Base-by-base conservation (phyloP, 1,140 invertebrate genomes). In the Drosophila miranda region DNA sequence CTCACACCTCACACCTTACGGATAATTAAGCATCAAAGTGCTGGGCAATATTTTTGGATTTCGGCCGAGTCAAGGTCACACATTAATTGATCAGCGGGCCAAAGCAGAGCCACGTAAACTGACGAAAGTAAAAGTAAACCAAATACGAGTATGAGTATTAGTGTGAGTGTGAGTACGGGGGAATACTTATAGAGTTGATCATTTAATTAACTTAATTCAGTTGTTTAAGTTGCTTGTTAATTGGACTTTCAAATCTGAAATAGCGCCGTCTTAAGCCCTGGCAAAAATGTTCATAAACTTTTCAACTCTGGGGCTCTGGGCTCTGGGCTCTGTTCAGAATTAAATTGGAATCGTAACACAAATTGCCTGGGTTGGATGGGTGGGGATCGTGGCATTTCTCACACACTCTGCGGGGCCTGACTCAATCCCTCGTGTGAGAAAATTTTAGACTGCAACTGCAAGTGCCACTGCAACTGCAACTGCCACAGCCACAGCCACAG, bases 91-190 rank as follows among this genome's bases (percentile, higher is more conserved):
- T 57, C 30, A 50, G 30, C 30, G 16, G 34, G 42, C 38, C 42
- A 23, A 16, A 52, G 34, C 44, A 44, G 53, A 50, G 51, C 34
- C 30, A 56, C 60, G 68, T 60, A 56, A 72, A 57, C 50, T 41
- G 66, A 55, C 57, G 72, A 84, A 84, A 84, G 80, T 84, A 86
- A 84, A 84, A 84, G 80, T 62, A 66, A 79, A 77, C 44, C 50
- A 56, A 66, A 61, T 60, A 76, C 34, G 11, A 38, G 11, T 13
- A 5, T 4, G 11, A 13, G 11, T 13, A 11, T 3, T 9, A 3
- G 30, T 34, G 9, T 2, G 8, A 0, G 30, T 34, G 13, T 3
- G 34, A 8, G 9, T 30, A 9, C 30, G 30, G 8, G 34, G 34
- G 34, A 71, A 72, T 63, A 52, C 13, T 14, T 42, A 55, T 50